Conservation (phyloP, 2,113 vertebrate species). For the Anarhynchus alexandrinus region DNA sequence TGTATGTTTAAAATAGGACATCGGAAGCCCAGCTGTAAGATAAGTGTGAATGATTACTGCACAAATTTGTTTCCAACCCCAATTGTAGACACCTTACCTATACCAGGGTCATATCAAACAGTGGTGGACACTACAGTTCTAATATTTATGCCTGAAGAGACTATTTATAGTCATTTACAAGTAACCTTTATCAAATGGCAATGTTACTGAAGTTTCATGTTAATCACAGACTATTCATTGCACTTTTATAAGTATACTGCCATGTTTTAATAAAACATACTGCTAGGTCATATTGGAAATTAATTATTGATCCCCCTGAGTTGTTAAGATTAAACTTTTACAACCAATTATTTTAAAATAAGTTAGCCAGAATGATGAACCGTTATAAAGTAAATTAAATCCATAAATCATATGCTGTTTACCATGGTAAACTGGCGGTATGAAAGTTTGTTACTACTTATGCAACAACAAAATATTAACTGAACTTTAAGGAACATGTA, state of each 20-base stretch:
- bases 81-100: neutral
- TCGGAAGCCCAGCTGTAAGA: neutral
- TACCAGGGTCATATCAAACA: neutral
- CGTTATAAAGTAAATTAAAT: constrained; percentile 32
- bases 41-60: neutral
- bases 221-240: neutral
- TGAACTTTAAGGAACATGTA: neutral
- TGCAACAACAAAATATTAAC: neutral
- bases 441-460: neutral
- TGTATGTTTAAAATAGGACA: neutral
- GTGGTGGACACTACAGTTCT: neutral
- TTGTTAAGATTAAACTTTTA: constrained; percentile 53
- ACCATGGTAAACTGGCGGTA: neutral
- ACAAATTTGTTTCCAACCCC: neutral
- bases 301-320: constrained; percentile 2
- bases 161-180: neutral
- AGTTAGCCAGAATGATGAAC: neutral
- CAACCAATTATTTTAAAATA: constrained; percentile 8
- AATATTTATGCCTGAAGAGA: neutral
- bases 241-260: neutral
- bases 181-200: neutral
- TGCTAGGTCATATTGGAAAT: constrained; percentile 13
- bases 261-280: constrained; percentile 9
- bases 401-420: neutral
- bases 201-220: neutral